Percentiles rank a stretch among this genome's conserved stretches.
These are phyloP conservation scores for Microplitis deprimator DNA, from an alignment of 2,888 invertebrate genomes.

Conservation along the genomic window DNA sequence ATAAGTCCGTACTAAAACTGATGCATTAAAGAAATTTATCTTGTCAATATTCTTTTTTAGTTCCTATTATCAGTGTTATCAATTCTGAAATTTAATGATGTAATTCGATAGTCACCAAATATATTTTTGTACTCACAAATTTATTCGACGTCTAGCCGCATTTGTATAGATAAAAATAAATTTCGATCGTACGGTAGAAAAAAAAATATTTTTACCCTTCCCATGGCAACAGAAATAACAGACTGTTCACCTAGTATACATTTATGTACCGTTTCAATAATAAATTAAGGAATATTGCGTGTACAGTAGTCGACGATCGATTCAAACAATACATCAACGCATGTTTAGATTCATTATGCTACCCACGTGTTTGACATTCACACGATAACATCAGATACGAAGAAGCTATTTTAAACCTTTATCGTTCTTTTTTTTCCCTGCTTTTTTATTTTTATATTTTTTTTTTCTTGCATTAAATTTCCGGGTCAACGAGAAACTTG, in stretches of 20 bases:
- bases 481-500: conserved; percentile 24
- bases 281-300: background rate
- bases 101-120: too few species aligned
- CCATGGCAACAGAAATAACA: background rate
- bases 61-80: too few species aligned
- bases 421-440: background rate
- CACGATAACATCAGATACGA: background rate
- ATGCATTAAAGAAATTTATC: too few species aligned
- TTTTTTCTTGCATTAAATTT: conserved; percentile 21
- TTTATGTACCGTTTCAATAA: background rate
- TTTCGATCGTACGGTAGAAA: background rate
- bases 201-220: background rate
- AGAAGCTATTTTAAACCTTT: conserved; percentile 9
- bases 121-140: background rate
- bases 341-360: conserved; percentile 13
- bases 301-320: background rate
- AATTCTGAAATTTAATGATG: too few species aligned
- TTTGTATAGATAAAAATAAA: background rate
- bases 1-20: too few species aligned
- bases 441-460: background rate
- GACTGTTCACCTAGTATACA: background rate
- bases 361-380: conserved; percentile 28
- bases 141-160: background rate
- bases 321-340: background rate
- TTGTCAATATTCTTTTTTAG: too few species aligned